Evolutionary conservation across 2,797 vertebrate genomes (phyloP).

Genomic region (Phylloscopus collybita): DNA sequence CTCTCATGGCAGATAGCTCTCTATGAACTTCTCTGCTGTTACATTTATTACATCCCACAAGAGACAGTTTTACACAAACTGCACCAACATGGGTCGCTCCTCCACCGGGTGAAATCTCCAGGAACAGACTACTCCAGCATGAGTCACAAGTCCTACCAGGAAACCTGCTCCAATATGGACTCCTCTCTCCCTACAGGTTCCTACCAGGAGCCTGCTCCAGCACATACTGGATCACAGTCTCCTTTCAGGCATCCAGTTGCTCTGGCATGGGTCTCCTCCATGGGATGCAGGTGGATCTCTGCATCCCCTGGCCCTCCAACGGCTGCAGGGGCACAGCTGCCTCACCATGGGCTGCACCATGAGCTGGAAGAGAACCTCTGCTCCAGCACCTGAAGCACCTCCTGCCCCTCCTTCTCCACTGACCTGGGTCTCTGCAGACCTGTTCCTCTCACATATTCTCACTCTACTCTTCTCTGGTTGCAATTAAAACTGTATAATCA

Average conservation of each 20-base stretch:
- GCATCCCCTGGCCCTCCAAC: accelerated
- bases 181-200: not conserved
- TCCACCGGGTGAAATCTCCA: not conserved
- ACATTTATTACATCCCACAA: not conserved
- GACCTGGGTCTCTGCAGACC: not conserved
- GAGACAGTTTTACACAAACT: not conserved
- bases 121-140: not conserved
- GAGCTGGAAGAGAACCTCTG: not conserved
- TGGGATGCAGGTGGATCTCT: not conserved
- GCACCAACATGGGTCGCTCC: not conserved
- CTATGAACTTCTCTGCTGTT: not conserved
- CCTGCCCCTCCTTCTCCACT: accelerated
- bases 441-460: not conserved
- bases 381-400: accelerated
- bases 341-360: not conserved
- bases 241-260: not conserved
- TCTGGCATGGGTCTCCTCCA: accelerated
- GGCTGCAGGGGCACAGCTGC: not conserved
- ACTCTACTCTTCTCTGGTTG: accelerated
- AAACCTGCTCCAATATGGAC: not conserved
- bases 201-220: not conserved
- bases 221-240: not conserved
- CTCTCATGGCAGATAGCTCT: not conserved
- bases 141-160: not conserved
- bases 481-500: not conserved